phyloP scores from a whole-genome alignment of 35 echinoderm and acorn worm genomes.

The Ptychodera flava region DNA sequence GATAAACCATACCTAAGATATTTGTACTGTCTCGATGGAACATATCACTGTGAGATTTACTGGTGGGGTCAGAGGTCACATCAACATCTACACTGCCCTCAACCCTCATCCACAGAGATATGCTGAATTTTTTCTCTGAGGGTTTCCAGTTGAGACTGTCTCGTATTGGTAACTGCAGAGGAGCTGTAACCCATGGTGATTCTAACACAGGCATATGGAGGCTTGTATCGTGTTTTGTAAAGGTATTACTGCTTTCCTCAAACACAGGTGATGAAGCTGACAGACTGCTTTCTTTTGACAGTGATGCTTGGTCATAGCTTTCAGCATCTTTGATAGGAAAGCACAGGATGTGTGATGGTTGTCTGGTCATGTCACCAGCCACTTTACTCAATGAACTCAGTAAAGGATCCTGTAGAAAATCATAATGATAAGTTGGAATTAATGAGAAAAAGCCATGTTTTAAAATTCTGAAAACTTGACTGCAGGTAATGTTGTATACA shows the following conservation, averaged over 20 bases:
- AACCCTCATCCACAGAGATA: conserved; percentile 68
- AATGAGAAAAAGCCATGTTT: too few relatives aligned
- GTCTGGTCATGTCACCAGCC: background rate
- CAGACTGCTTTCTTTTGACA: too few relatives aligned
- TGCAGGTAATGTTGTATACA: too few relatives aligned
- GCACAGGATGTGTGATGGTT: conserved; percentile 8
- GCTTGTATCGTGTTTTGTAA: too few relatives aligned
- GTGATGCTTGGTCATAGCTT: too few relatives aligned
- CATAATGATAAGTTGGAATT: too few relatives aligned
- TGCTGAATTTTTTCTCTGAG: conserved; percentile 45
- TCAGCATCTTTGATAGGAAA: background rate
- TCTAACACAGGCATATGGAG: conserved; percentile 12
- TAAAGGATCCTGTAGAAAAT: conserved; percentile 4
- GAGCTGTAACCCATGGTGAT: conserved; percentile 43
- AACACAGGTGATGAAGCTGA: too few relatives aligned
- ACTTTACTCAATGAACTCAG: background rate
- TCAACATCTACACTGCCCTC: conserved; percentile 40
- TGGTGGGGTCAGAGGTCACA: background rate
- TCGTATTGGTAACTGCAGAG: conserved; percentile 45
- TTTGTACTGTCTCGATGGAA: background rate
- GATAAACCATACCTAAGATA: background rate
- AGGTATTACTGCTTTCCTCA: too few relatives aligned
- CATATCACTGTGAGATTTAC: background rate
- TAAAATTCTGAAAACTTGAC: too few relatives aligned
- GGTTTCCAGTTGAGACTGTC: conserved; percentile 55